Conservation (phyloP, 2,888 invertebrate species). For the Eristalinus sepulchralis region DNA sequence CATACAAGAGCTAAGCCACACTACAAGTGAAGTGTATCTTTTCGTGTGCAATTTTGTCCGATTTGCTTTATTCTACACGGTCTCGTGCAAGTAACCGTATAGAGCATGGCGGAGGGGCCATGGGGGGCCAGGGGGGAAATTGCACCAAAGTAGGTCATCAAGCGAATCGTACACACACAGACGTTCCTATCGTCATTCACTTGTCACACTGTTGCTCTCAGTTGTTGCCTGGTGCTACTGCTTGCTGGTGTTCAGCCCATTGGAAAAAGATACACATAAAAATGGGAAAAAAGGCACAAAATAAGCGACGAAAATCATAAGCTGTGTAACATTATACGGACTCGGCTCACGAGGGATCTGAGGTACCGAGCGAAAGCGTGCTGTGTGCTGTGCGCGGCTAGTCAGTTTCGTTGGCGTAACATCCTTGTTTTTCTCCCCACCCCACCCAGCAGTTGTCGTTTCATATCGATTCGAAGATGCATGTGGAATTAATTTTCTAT, state of each 20-base stretch:
- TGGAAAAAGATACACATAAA: slow-evolving; percentile 27
- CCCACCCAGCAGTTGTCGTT: neutral
- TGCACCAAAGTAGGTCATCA: slow-evolving; percentile 61
- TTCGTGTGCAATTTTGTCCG: neutral
- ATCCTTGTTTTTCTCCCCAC: slow-evolving; percentile 45
- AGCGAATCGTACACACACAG: slow-evolving; percentile 28
- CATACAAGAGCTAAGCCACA: slow-evolving; percentile 6
- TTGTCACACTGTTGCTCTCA: slow-evolving; percentile 49
- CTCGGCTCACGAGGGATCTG: slow-evolving; percentile 40
- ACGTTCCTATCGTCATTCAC: slow-evolving; percentile 47
- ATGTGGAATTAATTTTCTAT: neutral
- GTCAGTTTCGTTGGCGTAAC: slow-evolving; percentile 45
- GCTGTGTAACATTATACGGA: slow-evolving; percentile 28
- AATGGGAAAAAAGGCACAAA: neutral
- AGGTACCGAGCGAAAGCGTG: slow-evolving; percentile 19
- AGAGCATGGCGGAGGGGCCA: slow-evolving; percentile 4
- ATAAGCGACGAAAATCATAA: slow-evolving; percentile 26
- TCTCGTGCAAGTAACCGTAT: neutral
- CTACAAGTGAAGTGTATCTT: neutral
- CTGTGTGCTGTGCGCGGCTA: neutral
- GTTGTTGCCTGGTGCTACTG: neutral
- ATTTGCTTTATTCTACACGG: slow-evolving; percentile 8
- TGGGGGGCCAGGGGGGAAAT: slow-evolving; percentile 5
- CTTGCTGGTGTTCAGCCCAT: slow-evolving; percentile 1
- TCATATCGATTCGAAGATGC: neutral